Evolutionary conservation across 2,797 vertebrate genomes (phyloP).

Genomic region (Pangasius sanitwongsei): DNA sequence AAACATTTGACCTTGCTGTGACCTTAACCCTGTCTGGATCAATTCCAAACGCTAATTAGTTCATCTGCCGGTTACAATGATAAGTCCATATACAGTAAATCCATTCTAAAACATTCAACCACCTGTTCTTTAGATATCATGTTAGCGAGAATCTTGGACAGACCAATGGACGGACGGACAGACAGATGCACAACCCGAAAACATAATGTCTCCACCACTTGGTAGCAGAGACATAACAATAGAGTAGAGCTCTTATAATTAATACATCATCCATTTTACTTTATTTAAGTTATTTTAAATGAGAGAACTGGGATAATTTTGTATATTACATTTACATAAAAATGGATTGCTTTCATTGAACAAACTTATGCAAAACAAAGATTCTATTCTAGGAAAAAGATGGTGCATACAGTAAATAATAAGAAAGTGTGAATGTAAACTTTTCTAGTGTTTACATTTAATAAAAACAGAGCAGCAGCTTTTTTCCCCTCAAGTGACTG

Average conservation of each 20-base stretch:
- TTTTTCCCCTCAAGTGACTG: too few relatives aligned
- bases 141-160: neutral
- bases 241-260: neutral
- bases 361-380: neutral
- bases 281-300: neutral
- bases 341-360: neutral
- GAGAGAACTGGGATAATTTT: neutral
- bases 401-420: neutral
- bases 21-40: neutral
- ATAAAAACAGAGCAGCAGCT: neutral
- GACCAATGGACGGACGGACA: neutral
- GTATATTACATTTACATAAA: neutral
- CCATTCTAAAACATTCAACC: neutral
- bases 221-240: neutral
- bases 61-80: neutral
- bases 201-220: too few relatives aligned
- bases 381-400: neutral
- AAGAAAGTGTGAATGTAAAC: neutral
- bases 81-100: neutral
- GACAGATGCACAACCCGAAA: too few relatives aligned
- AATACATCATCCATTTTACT: neutral
- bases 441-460: neutral
- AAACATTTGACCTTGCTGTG: neutral
- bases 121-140: neutral
- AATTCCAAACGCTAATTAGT: neutral